These are phyloP conservation scores for Anser cygnoides DNA, from an alignment of 2,113 vertebrate species.

Conservation along the genomic window DNA sequence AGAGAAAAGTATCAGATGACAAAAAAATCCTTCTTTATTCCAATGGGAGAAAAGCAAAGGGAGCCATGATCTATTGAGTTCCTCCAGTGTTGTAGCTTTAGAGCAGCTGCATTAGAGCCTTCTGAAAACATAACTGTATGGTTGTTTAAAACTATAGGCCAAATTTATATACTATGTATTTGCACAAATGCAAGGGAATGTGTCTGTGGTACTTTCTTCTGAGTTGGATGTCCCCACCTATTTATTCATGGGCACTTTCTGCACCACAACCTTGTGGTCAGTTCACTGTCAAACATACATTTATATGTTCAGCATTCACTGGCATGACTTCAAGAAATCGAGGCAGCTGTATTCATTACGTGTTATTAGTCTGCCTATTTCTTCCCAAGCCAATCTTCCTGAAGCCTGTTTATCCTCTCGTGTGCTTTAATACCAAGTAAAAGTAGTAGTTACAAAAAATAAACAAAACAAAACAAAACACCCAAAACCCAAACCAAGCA, in stretches of 20 bases:
- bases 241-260: background rate
- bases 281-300: too few species aligned
- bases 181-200: background rate
- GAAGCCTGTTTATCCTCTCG: too few species aligned
- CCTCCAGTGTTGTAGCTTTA: background rate
- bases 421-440: too few species aligned
- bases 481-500: too few species aligned
- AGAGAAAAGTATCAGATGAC: background rate
- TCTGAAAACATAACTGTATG: background rate
- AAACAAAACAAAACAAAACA: too few species aligned
- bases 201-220: background rate
- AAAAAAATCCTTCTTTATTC: slow-evolving; percentile 3
- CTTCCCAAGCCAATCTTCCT: too few species aligned
- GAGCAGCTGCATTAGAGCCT: background rate
- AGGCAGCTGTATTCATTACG: too few species aligned
- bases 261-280: too few species aligned
- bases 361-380: too few species aligned
- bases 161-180: background rate
- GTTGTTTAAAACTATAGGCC: background rate
- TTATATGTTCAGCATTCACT: too few species aligned
- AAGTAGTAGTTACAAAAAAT: too few species aligned
- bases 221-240: slow-evolving; percentile 28
- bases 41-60: background rate
- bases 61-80: background rate
- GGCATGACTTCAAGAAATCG: too few species aligned